Conservation (phyloP, 2,797 vertebrate genomes). For the Pseudochaenichthys georgianus region DNA sequence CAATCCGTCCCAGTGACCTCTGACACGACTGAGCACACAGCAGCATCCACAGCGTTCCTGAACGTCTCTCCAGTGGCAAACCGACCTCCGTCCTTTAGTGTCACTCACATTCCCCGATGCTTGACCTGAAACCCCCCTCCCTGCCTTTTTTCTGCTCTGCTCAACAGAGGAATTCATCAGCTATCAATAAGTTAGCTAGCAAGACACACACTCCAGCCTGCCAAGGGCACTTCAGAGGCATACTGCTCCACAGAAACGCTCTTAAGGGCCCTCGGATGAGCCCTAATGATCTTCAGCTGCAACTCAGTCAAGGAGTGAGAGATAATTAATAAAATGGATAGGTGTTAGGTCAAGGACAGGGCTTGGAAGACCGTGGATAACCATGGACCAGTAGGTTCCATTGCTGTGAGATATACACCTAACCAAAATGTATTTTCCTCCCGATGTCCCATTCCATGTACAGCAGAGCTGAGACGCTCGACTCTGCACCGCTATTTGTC, state of each 20-base stretch:
- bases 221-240: conserved; percentile 79
- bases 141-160: conserved; percentile 37
- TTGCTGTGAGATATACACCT: conserved; percentile 69
- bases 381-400: conserved; percentile 53
- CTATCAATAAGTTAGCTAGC: conserved; percentile 73
- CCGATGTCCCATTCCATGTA: conserved; percentile 38
- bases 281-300: conserved; percentile 80
- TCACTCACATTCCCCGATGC: conserved; percentile 50
- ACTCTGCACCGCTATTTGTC: conserved; percentile 55
- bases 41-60: conserved; percentile 35
- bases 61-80: conserved; percentile 43
- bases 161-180: conserved; percentile 76
- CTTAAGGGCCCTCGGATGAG: conserved; percentile 78
- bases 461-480: conserved; percentile 49
- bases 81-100: conserved; percentile 50
- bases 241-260: conserved; percentile 69
- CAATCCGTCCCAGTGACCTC: conserved; percentile 54
- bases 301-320: conserved; percentile 73
- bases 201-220: conserved; percentile 74
- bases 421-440: conserved; percentile 61
- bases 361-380: conserved; percentile 57
- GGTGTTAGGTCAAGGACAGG: conserved; percentile 60
- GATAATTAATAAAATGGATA: conserved; percentile 72
- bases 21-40: conserved; percentile 58
- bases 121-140: conserved; percentile 44